A percentile compares a stretch with the other conserved stretches of the same genome.
Conservation (phyloP, 2,797 vertebrate genomes). For the Denticeps clupeoides region DNA sequence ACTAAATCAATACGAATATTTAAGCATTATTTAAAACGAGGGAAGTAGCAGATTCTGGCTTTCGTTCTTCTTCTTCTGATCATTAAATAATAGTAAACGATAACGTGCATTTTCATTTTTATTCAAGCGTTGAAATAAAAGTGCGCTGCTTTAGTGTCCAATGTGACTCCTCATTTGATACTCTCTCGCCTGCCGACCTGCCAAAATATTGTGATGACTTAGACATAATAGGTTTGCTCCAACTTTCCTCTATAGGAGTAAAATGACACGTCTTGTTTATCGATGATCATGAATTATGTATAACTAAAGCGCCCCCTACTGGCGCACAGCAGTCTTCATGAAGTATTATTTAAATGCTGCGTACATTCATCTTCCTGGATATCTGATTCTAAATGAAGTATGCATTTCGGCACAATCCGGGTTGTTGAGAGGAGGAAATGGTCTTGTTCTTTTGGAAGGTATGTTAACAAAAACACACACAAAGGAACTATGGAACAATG, state of each 20-base stretch:
- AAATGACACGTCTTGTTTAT: slow-evolving; percentile 28
- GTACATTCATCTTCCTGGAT: neutral
- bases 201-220: slow-evolving; percentile 52
- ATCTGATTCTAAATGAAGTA: too few species aligned
- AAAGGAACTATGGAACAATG: slow-evolving; percentile 55
- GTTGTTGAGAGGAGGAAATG: slow-evolving; percentile 23
- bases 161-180: slow-evolving; percentile 39
- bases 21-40: too few species aligned
- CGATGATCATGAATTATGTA: slow-evolving; percentile 60
- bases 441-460: slow-evolving; percentile 43
- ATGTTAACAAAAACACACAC: slow-evolving; percentile 47
- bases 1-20: too few species aligned
- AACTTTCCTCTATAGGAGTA: slow-evolving; percentile 50
- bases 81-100: too few species aligned
- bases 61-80: too few species aligned
- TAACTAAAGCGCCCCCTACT: slow-evolving; percentile 91
- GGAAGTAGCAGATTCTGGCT: too few species aligned
- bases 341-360: neutral
- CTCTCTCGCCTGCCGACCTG: slow-evolving; percentile 49
- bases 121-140: neutral
- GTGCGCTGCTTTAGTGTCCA: slow-evolving; percentile 10
- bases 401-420: slow-evolving; percentile 4
- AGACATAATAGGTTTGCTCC: slow-evolving; percentile 46
- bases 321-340: slow-evolving; percentile 38
- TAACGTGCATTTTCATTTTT: too few species aligned